Evolutionary conservation across 37 sponge, comb jelly and placozoan genomes (phyloP), one percentile per base, ranked within the genome.

Genomic region (Bolinopsis microptera): DNA sequence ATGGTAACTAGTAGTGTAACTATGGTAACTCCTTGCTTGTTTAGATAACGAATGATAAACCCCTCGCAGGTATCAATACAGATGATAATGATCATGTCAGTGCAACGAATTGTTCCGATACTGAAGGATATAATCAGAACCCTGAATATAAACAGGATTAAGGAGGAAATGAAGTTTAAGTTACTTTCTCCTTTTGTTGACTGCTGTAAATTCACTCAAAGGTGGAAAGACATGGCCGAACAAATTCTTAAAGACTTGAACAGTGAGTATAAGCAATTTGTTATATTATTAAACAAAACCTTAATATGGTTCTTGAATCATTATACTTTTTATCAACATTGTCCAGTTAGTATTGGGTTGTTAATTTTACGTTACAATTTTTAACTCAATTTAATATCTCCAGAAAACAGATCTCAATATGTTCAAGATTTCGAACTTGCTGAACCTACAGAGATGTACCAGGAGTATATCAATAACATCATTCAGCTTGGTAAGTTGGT

Each of bases 61-160:
- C n/a, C n/a, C n/a, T n/a, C 23, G 1, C 83, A 86, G 90, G 90
- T 86, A 22, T 86, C 90, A 1, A 86, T 86, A 22, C 90, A 86
- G 90, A 86, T 86, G 90, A 86, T 86, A 28, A 28, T 86, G 0
- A 86, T 86, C 90, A 86, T 86, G 90, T 34, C 90, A 13, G 24
- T 86, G 61, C n/a, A 34, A 41, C 90, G 24, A 5, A n/a, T 39
- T 8, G 90, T 86, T 18, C 90, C 90, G 8, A 39, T 86, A 22
- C 25, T 39, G 25, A 86, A 86, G 35, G 36, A 77, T 32, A 34
- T 77, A 5, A 27, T 77, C 34, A 27, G 80, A 9, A 77, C 80
- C 36, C 36, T 77, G 80, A 77, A 77, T 18, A 77, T 77, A 28
- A 77, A 77, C 36, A 1, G 80, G 18, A 77, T 77, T 36, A 1